These are phyloP conservation scores for Frieseomelitta varia DNA, from an alignment of 1,140 invertebrate species.

Conservation along the genomic window DNA sequence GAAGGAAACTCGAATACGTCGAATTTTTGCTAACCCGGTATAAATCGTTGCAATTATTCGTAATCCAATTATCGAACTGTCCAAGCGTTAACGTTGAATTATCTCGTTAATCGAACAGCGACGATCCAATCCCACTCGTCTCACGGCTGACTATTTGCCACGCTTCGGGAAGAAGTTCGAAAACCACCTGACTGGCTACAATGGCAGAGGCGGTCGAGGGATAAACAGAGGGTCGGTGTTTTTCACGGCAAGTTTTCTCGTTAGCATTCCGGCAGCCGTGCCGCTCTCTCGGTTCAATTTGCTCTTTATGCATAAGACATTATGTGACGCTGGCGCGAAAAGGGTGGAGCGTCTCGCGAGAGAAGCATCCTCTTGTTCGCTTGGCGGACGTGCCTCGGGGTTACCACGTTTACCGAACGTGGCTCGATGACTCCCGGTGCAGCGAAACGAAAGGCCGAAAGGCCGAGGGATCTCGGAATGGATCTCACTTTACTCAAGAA, in stretches of 20 bases:
- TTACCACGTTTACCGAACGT: conserved; percentile 57
- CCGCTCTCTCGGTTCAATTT: conserved; percentile 66
- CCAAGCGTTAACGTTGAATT: no score
- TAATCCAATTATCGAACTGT: neutral
- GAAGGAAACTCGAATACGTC: no score
- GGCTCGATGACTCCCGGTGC: neutral
- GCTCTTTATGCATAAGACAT: conserved; percentile 69
- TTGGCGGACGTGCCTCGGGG: conserved; percentile 54
- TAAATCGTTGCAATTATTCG: no score
- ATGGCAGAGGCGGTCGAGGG: no score
- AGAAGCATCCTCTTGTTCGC: neutral
- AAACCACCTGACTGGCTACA: no score
- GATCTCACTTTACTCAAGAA: conserved; percentile 65
- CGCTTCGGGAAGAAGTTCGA: neutral
- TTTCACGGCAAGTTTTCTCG: conserved; percentile 62
- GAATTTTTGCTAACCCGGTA: no score
- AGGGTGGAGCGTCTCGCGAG: conserved; percentile 11
- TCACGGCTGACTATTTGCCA: neutral
- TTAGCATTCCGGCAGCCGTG: conserved; percentile 60
- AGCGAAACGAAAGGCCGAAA: neutral
- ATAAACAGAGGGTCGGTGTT: conserved; percentile 18
- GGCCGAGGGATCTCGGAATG: conserved; percentile 52
- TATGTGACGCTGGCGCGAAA: conserved; percentile 45
- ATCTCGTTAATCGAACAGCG: neutral
- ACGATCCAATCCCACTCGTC: neutral